These are phyloP conservation scores for Myiotriccus ornatus DNA, from an alignment of 2,797 vertebrate species.

Conservation along the genomic window DNA sequence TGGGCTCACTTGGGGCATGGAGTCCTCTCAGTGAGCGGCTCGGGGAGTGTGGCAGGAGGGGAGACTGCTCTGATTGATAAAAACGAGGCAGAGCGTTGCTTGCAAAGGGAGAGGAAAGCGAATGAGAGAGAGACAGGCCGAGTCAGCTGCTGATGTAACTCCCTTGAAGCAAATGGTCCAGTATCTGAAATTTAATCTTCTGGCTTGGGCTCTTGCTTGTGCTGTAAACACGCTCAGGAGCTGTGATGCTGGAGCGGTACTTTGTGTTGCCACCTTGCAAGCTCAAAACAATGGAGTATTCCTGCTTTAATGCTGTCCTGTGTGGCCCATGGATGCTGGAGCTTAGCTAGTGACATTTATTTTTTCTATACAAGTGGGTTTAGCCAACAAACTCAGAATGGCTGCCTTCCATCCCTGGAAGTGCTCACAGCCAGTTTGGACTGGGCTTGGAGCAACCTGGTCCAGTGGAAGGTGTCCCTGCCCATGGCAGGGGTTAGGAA, in stretches of 20 bases:
- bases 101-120: not conserved
- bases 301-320: not conserved
- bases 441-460: not conserved
- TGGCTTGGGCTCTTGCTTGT: not conserved
- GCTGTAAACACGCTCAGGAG: not conserved
- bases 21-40: not conserved
- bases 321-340: not conserved
- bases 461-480: not conserved
- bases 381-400: not conserved
- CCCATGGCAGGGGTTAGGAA: not conserved
- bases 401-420: not conserved
- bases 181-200: constrained; percentile 26
- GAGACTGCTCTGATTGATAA: not conserved
- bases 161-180: not conserved
- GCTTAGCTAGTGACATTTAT: not conserved
- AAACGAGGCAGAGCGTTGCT: not conserved
- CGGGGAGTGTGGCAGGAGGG: not conserved
- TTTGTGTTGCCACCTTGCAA: not conserved
- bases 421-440: not conserved
- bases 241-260: not conserved
- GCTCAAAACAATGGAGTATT: not conserved
- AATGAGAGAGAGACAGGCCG: not conserved
- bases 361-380: not conserved
- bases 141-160: not conserved
- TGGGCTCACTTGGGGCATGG: not conserved